phyloP scores from a whole-genome alignment of 2,113 vertebrate species.

The Osmerus mordax region DNA sequence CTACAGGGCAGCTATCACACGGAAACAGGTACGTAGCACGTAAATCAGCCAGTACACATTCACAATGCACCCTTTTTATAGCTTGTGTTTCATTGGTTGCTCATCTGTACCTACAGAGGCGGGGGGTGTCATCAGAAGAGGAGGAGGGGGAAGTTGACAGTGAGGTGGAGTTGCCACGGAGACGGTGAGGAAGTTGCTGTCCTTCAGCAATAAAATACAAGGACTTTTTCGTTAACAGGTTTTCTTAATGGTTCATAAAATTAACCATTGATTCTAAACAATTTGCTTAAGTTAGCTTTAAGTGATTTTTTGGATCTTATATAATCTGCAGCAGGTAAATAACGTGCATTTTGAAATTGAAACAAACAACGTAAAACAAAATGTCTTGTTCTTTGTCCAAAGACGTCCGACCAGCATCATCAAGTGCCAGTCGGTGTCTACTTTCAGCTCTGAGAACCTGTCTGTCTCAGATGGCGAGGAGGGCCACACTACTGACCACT shows the following conservation, averaged over 20 bases:
- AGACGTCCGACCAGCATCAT: conserved; percentile 82
- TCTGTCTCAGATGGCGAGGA: conserved; percentile 87
- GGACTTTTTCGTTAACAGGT: too few relatives aligned
- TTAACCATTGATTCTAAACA: too few relatives aligned
- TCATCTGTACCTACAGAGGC: conserved; percentile 71
- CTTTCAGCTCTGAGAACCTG: conserved; percentile 91
- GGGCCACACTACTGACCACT: conserved; percentile 88
- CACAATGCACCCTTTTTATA: background rate
- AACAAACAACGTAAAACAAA: too few relatives aligned
- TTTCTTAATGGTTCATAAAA: too few relatives aligned
- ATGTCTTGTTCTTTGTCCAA: too few relatives aligned
- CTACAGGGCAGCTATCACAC: conserved; percentile 88
- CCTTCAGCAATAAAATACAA: conserved; percentile 13
- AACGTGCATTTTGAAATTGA: too few relatives aligned
- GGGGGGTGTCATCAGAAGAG: conserved; percentile 89
- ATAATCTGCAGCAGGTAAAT: too few relatives aligned
- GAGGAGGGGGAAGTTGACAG: conserved; percentile 95
- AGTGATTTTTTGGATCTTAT: too few relatives aligned
- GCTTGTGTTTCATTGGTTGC: conserved; percentile 12
- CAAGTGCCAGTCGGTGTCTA: conserved; percentile 87
- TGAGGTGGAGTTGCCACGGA: conserved; percentile 85
- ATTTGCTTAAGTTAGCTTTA: too few relatives aligned
- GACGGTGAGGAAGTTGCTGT: conserved; percentile 74
- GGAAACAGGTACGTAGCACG: conserved; percentile 79
- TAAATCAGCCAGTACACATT: background rate